Evolutionary conservation across 1,140 invertebrate species (phyloP), one percentile per base, ranked within the genome.

Genomic region (Lepidurus arcticus): DNA sequence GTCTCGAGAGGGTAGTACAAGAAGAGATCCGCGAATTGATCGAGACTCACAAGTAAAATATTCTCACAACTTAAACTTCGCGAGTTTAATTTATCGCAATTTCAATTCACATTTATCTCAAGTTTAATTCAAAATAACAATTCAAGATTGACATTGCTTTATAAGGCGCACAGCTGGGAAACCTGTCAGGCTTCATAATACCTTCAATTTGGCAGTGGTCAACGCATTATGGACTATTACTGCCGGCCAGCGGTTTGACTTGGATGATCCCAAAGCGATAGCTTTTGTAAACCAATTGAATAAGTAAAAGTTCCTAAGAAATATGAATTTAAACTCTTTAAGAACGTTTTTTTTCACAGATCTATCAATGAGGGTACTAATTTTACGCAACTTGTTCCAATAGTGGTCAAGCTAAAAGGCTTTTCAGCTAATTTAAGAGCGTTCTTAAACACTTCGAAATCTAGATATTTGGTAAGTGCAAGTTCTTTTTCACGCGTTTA

Each of bases 21-120:
- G 82, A 87, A n/a, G 91, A 92, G 84, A 87, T 88, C 16, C 80
- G 83, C 76, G 83, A 87, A 42, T 82, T 92, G 0, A 82, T 90
- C 9, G 24, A 42, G 4, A 16, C 42, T 7, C 42, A 76, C 42
- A 78, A 45, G 73, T 76, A 42, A 16, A 76, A 21, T 4, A n/a
- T 65, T 65, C 13, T 65, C 53, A 65, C 53, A 1, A 65, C 1
- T 16, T 65, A 1, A 7, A 16, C 5, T 47, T 47, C 2, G 13
- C 8, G 21, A 1, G 16, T 16, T 65, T 16, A 65, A 16, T 65
- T 7, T 7, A 65, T 65, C n/a, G 21, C 53, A 4, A 21, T 7
- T 16, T 65, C 6, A 7, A 4, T 16, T 47, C 3, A 34, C 4
- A 34, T 34, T 34, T 34, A 34, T 47, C 16, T 2, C 8, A 65